Percentiles rank a stretch among this genome's conserved stretches.
These are phyloP conservation scores for Lasiommata megera DNA, from an alignment of 2,888 invertebrate genomes.

Conservation along the genomic window DNA sequence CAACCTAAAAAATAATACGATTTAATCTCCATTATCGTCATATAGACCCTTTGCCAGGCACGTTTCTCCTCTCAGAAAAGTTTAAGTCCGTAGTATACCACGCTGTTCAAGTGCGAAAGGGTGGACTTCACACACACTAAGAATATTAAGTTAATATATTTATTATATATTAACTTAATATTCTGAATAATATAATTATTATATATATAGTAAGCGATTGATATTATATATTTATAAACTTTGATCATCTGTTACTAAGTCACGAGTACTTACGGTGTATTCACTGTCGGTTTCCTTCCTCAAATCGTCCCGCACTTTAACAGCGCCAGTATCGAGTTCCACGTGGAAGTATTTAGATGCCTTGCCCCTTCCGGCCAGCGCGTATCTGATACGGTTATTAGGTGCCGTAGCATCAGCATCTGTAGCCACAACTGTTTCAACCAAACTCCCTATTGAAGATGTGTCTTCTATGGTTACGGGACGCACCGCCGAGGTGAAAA, in stretches of 20 bases:
- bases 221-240: too few species aligned
- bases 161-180: too few species aligned
- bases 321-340: conserved; percentile 90
- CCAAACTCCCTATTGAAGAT: conserved; percentile 89
- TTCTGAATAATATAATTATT: too few species aligned
- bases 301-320: conserved; percentile 91
- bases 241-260: too few species aligned
- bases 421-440: conserved; percentile 89
- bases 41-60: too few species aligned
- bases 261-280: conserved; percentile 84
- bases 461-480: conserved; percentile 93
- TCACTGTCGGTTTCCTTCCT: conserved; percentile 93
- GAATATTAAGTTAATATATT: too few species aligned
- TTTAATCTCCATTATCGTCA: not conserved
- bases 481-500: conserved; percentile 90
- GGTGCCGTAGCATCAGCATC: conserved; percentile 93
- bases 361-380: conserved; percentile 90
- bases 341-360: conserved; percentile 93
- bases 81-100: too few species aligned
- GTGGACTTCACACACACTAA: too few species aligned
- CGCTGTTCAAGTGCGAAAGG: too few species aligned
- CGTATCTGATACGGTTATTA: conserved; percentile 90
- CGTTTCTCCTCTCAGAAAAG: too few species aligned
- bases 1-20: conserved; percentile 79
- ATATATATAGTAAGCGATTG: too few species aligned